A percentile compares a stretch with the other conserved stretches of the same genome.
Evolutionary conservation across 2,888 invertebrate species (phyloP).

Genomic region (Drosophila meridionalis): DNA sequence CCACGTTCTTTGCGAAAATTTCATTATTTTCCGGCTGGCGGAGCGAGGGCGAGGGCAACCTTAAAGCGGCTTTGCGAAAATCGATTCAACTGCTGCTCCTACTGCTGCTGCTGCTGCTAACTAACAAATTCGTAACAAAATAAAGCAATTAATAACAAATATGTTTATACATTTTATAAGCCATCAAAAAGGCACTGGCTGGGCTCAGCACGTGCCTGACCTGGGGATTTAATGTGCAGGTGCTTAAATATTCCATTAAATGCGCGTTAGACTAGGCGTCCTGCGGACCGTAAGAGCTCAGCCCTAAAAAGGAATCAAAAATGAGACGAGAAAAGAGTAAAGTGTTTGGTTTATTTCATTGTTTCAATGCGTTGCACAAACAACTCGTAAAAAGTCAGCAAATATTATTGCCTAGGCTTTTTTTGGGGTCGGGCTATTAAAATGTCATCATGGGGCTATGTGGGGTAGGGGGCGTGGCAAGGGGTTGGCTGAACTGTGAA

Average conservation of each 20-base stretch:
- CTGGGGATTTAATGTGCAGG: conserved; percentile 47
- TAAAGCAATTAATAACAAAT: conserved; percentile 70
- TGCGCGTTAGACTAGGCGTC: conserved; percentile 39
- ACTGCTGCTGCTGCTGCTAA: conserved; percentile 22
- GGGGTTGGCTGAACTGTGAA: conserved; percentile 17
- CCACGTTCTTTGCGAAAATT: conserved; percentile 5
- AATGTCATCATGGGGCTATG: conserved; percentile 64
- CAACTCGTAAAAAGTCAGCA: conserved; percentile 68
- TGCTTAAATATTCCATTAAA: conserved; percentile 68
- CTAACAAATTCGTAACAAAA: conserved; percentile 47
- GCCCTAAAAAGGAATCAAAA: conserved; percentile 5
- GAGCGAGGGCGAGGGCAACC: conserved; percentile 12
- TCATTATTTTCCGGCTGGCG: conserved; percentile 7
- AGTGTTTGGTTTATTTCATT: conserved; percentile 60
- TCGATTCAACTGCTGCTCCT: conserved; percentile 26
- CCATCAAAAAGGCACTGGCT: conserved; percentile 47
- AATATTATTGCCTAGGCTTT: conserved; percentile 64
- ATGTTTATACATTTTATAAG: conserved; percentile 61
- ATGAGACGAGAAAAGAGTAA: conserved; percentile 14
- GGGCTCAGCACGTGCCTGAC: conserved; percentile 39
- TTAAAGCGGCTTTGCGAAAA: conserved; percentile 49
- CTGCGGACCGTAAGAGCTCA: conserved; percentile 7
- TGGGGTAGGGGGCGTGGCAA: neutral
- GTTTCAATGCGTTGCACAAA: conserved; percentile 58
- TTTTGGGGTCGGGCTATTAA: conserved; percentile 66